A percentile compares a stretch with the other conserved stretches of the same genome.
These are phyloP conservation scores for Rhodinocichla rosea DNA, from an alignment of 2,113 vertebrate genomes.

Conservation along the genomic window DNA sequence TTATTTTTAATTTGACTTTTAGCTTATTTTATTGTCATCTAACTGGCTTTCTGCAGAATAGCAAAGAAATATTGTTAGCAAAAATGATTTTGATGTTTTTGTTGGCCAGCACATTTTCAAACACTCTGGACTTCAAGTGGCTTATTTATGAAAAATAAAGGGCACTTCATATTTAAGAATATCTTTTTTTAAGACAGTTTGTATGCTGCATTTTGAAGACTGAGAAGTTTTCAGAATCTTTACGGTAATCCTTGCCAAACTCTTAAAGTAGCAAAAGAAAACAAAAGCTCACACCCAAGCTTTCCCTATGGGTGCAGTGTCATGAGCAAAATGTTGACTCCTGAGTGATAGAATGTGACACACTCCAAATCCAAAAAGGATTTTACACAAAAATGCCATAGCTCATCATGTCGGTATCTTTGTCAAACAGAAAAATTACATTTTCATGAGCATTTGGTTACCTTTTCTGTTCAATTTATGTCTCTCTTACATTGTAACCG, in stretches of 20 bases:
- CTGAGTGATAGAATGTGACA: slow-evolving; percentile 26
- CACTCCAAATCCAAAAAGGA: background rate
- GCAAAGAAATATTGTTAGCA: background rate
- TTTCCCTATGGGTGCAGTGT: slow-evolving; percentile 18
- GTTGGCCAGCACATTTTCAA: background rate
- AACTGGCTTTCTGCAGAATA: background rate
- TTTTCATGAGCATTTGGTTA: background rate
- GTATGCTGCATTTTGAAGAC: background rate
- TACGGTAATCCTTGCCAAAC: background rate
- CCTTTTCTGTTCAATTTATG: background rate
- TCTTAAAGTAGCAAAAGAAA: slow-evolving; percentile 1
- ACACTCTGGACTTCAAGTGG: background rate
- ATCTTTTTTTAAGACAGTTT: background rate
- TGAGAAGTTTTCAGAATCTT: background rate
- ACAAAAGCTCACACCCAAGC: background rate
- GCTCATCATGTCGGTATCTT: background rate
- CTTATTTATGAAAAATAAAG: background rate
- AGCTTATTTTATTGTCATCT: background rate
- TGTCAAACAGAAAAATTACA: background rate
- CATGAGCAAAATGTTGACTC: slow-evolving; percentile 2
- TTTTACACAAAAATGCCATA: background rate
- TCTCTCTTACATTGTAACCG: background rate
- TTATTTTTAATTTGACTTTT: background rate
- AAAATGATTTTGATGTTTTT: background rate
- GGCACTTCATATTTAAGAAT: background rate